phyloP scores from a whole-genome alignment of 1,140 invertebrate genomes.

The Drosophila watanabei region DNA sequence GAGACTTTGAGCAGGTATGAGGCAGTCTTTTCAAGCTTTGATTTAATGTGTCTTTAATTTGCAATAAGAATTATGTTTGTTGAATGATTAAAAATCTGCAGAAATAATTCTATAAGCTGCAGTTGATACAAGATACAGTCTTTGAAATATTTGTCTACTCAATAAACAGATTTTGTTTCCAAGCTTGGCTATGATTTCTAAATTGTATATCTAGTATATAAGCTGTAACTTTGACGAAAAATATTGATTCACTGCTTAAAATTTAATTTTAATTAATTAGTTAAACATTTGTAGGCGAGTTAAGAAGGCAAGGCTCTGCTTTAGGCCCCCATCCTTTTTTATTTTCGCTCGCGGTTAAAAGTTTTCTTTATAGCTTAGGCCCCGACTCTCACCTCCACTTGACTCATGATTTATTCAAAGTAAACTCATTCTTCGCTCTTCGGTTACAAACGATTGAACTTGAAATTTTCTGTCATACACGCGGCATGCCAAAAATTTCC shows the following conservation, averaged over 20 bases:
- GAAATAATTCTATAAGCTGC: neutral
- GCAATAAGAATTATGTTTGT: neutral
- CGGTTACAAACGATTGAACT: constrained; percentile 72
- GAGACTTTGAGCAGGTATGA: constrained; percentile 22
- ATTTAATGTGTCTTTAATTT: neutral
- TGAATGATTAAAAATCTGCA: neutral
- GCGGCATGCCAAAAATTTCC: constrained; percentile 33
- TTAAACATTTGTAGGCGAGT: neutral
- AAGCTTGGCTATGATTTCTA: neutral
- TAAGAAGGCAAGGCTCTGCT: neutral
- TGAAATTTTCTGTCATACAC: constrained; percentile 61
- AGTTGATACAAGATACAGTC: neutral
- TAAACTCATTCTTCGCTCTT: constrained; percentile 66
- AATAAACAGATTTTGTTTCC: neutral
- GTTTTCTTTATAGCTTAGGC: constrained; percentile 42
- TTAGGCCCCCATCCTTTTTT: neutral
- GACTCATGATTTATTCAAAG: constrained; percentile 78
- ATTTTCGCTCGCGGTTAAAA: constrained; percentile 20
- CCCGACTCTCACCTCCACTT: constrained; percentile 12
- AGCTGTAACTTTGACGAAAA: neutral
- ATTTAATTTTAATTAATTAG: neutral
- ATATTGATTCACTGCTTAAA: neutral
- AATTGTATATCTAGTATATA: neutral
- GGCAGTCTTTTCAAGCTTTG: constrained; percentile 1
- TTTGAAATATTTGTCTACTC: neutral